Evolutionary conservation across 2,797 vertebrate genomes (phyloP), one percentile per base, ranked within the genome.

Genomic region (Esox masquinongy): DNA sequence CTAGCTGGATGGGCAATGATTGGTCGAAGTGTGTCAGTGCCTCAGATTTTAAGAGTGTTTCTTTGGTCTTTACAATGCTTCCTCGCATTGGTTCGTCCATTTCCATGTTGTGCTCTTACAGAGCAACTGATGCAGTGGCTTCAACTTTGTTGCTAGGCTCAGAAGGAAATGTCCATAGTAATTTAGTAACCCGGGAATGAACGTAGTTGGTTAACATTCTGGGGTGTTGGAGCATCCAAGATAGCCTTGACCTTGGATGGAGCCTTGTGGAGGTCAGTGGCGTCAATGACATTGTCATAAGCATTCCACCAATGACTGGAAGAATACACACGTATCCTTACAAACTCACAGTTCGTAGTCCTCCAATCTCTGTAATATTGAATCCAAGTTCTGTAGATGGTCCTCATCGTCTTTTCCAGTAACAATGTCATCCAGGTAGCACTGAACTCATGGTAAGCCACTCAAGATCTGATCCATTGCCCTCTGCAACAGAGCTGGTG

Each of bases 371-470:
- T 74, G 53, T 0, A 76, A 49, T 2, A 49, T 69, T 0, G 63
- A 67, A 22, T 75, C 82, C 68, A 80, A 11, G 50, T 80, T 77
- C 0, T 7, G 0, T 0, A 79, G 49, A 16, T 79, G 79, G 2
- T 70, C 16, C 3, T 74, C 43, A 5, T 74, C 43, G 17, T 5
- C 2, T 0, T 11, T 1, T 67, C 72, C 64, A 0, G 72, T 77
- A 3, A 59, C 63, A 0, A 77, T 77, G 6, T 79, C 72, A 29
- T 81, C 77, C 3, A 75, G 5, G 2, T 67, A 79, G 17, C 77
- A 79, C 11, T 81, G 72, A 0, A 77, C 66, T 6, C 56, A 72
- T 0, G 2, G 34, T 34, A 5, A 34, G 34, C 34, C 34, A 5
- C 34, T 34, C 34, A 34, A 34, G 34, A 34, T 34, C 34, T 34